Percentiles rank a stretch among this genome's conserved stretches.
phyloP scores from a whole-genome alignment of 1,140 invertebrate genomes.

The Trichonephila inaurata region DNA sequence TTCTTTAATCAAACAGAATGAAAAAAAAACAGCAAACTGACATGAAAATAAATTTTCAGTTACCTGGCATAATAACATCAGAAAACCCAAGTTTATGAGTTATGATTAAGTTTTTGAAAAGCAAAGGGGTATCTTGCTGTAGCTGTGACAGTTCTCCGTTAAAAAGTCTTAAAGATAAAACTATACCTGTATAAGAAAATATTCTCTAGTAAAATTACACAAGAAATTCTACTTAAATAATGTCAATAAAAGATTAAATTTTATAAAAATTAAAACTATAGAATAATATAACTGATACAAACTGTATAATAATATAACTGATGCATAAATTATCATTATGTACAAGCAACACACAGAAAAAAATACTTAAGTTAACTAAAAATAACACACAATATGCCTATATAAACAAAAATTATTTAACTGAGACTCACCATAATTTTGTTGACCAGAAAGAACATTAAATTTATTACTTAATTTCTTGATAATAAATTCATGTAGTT shows the following conservation, averaged over 20 bases:
- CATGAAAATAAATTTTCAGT: not conserved
- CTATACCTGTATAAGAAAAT: conserved; percentile 83
- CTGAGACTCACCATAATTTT: conserved; percentile 85
- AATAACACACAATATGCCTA: too few species aligned
- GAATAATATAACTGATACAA: too few species aligned
- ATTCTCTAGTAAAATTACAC: not conserved
- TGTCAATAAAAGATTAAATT: not conserved
- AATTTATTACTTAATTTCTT: conserved; percentile 90
- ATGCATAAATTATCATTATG: too few species aligned
- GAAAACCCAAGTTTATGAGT: conserved; percentile 95
- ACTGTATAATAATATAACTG: too few species aligned
- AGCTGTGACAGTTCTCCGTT: conserved; percentile 88
- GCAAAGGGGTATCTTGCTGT: conserved; percentile 87
- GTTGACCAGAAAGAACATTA: conserved; percentile 88
- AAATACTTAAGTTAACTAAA: too few species aligned
- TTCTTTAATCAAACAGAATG: not conserved
- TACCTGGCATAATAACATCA: conserved; percentile 97
- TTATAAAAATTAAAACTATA: not conserved
- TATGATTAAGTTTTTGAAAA: conserved; percentile 91
- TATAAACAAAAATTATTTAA: not conserved
- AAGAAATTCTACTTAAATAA: not conserved
- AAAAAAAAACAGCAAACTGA: not conserved
- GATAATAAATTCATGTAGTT: conserved; percentile 93
- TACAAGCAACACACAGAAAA: too few species aligned
- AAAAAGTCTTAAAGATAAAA: conserved; percentile 87